Evolutionary conservation across 2,888 invertebrate genomes (phyloP), one percentile per base, ranked within the genome.

Genomic region (Eueremaeus valkanovi): DNA sequence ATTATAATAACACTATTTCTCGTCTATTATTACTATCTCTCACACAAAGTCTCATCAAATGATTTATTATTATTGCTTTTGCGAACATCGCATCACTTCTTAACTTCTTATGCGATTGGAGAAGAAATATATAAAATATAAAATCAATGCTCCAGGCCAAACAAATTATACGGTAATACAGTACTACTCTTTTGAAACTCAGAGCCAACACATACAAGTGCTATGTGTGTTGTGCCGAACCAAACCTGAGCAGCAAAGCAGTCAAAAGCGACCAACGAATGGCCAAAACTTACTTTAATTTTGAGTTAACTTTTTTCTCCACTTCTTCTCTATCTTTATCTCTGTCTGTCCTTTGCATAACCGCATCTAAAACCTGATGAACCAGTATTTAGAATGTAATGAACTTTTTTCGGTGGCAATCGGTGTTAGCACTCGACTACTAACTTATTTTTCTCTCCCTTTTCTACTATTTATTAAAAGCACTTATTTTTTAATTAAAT

Each of bases 401-500:
- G 68, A 68, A 68, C 68, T 70, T 45, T 66, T 70, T 70, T 70
- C 70, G 29, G 70, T 70, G 70, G 70, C 70, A 70, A 42, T 70
- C 45, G 18, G 33, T 66, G 63, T 66, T 66, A 66, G 63, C 63
- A 21, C 27, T 70, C 68, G 24, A 70, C 42, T 70, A 70, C 70
- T 45, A 70, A 70, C 42, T 66, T 66, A 66, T 40, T 66, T 66
- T 45, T 55, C 49, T 49, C 49, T n/a, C 49, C 8, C 21, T 36
- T 61, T 16, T 66, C 31, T 18, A 29, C 63, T 9, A 1, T 33
- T 66, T 66, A 66, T 66, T 66, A 66, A 66, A 66, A 66, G 63
- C 36, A 66, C 36, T 66, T 33, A 66, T 66, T 36, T 66, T 66
- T 66, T 66, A 66, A 66, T 66, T 33, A 66, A 66, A 66, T 66